These are phyloP conservation scores for Labroides dimidiatus DNA, from an alignment of 2,797 vertebrate species.

Conservation along the genomic window DNA sequence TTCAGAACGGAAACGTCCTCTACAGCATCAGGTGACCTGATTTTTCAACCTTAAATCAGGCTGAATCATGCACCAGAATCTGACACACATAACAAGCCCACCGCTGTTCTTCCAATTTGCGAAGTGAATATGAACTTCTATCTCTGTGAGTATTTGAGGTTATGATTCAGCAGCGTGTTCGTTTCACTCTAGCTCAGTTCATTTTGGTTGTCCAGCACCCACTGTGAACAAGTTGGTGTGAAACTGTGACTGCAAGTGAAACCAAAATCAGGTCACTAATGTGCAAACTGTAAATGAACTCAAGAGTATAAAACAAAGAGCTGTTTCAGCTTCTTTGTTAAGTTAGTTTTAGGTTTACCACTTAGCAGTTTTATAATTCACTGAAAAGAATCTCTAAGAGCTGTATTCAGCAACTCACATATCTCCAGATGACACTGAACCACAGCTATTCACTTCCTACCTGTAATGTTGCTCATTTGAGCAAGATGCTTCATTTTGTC, in stretches of 20 bases:
- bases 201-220: constrained; percentile 54
- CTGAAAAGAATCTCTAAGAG: neutral
- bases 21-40: constrained; percentile 93
- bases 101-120: neutral
- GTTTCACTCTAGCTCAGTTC: constrained; percentile 70
- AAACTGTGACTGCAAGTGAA: constrained; percentile 63
- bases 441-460: neutral
- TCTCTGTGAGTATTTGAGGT: neutral
- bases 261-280: constrained; percentile 64
- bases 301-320: constrained; percentile 41
- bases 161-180: constrained; percentile 31
- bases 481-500: constrained; percentile 31
- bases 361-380: neutral
- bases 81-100: neutral
- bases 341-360: constrained; percentile 4
- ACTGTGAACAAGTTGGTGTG: constrained; percentile 48
- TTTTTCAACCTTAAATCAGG: neutral
- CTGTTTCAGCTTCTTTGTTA: constrained; percentile 34
- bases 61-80: constrained; percentile 7
- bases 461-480: constrained; percentile 24
- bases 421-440: neutral
- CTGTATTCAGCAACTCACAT: neutral
- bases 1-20: constrained; percentile 95
- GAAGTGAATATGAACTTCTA: constrained; percentile 22
- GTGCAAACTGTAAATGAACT: constrained; percentile 57